phyloP scores from a whole-genome alignment of 2,797 vertebrate genomes.

The Sternarchorhynchus goeldii region DNA sequence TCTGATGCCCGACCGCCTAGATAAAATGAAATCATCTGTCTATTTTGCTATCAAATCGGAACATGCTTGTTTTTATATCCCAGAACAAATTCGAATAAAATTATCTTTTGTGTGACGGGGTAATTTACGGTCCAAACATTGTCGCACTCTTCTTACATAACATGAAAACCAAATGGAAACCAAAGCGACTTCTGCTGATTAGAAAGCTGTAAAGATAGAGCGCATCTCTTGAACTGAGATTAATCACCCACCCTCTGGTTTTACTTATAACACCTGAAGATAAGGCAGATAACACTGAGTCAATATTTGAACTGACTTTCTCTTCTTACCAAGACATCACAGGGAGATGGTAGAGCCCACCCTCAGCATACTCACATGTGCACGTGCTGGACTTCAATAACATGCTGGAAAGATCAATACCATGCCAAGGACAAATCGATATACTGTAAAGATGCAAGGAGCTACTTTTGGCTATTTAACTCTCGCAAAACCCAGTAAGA shows the following conservation, averaged over 20 bases:
- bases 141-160: background rate
- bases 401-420: slow-evolving; percentile 46
- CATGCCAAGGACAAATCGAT: slow-evolving; percentile 34
- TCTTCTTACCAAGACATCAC: background rate
- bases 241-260: background rate
- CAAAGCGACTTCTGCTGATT: background rate
- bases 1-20: background rate
- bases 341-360: slow-evolving; percentile 17
- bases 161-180: background rate
- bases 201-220: slow-evolving; percentile 22
- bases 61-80: too few relatives aligned
- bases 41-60: background rate
- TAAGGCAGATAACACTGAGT: background rate
- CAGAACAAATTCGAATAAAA: background rate
- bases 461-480: slow-evolving; percentile 16
- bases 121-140: background rate
- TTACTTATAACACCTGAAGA: background rate
- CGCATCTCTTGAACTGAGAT: too few relatives aligned
- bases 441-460: slow-evolving; percentile 4
- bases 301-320: slow-evolving; percentile 28
- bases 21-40: background rate
- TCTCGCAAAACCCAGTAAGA: background rate
- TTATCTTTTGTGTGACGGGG: background rate
- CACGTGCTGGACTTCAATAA: slow-evolving; percentile 29
- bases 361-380: background rate